These are phyloP conservation scores for Eumaeus atala DNA, from an alignment of 1,140 invertebrate genomes.

Conservation along the genomic window DNA sequence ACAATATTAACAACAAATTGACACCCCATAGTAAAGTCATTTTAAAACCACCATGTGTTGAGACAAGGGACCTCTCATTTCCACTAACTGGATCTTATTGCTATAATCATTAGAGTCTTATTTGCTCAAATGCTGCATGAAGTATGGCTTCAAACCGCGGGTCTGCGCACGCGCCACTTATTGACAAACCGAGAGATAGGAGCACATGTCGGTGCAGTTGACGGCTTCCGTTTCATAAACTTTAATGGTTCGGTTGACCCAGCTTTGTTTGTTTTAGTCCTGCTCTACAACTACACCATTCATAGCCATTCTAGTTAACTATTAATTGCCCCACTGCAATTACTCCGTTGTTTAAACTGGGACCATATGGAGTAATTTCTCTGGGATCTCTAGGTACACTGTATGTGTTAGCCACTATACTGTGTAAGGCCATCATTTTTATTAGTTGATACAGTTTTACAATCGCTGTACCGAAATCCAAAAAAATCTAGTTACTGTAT, in stretches of 20 bases:
- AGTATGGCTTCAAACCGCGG: conserved; percentile 28
- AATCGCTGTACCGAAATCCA: no score
- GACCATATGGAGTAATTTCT: conserved; percentile 14
- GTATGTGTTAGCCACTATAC: no score
- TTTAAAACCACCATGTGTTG: conserved; percentile 9
- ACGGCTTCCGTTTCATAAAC: conserved; percentile 68
- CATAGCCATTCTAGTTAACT: conserved; percentile 56
- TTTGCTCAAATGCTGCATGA: conserved; percentile 16
- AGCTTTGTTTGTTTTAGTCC: conserved; percentile 64
- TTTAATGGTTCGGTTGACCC: conserved; percentile 69
- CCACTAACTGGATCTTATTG: conserved; percentile 24
- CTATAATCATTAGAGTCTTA: conserved; percentile 27
- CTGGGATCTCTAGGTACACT: no score
- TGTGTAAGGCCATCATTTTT: no score
- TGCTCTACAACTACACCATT: conserved; percentile 58
- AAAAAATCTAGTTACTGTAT: no score
- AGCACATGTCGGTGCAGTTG: conserved; percentile 48
- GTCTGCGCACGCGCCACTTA: conserved; percentile 59
- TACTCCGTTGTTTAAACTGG: conserved; percentile 29
- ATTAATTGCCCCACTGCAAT: conserved; percentile 46
- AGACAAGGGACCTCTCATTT: not conserved
- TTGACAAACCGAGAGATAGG: conserved; percentile 61
- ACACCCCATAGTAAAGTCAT: conserved; percentile 1
- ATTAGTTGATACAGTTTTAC: no score
- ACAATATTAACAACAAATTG: not conserved